A percentile compares a stretch with the other conserved stretches of the same genome.
Evolutionary conservation across 2,113 vertebrate genomes (phyloP).

Genomic region (Marmota flaviventris): DNA sequence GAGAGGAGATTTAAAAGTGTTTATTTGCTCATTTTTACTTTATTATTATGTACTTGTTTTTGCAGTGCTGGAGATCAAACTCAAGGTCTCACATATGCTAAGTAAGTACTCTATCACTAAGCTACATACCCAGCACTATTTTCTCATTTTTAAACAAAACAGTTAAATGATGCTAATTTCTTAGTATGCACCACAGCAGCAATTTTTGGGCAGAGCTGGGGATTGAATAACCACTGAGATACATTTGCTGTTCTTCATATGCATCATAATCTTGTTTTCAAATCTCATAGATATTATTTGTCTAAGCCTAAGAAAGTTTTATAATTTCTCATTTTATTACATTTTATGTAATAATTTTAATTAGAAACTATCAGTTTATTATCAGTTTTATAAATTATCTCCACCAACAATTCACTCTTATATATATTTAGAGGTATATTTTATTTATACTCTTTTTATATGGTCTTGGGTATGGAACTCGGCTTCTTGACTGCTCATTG

Average conservation of each 20-base stretch:
- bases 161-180: background rate
- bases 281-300: background rate
- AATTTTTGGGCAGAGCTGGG: too few relatives aligned
- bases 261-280: background rate
- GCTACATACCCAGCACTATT: too few relatives aligned
- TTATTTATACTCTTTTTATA: background rate
- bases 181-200: background rate
- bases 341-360: conserved; percentile 17
- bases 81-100: too few relatives aligned
- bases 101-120: too few relatives aligned
- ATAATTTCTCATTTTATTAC: background rate
- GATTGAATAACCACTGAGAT: too few relatives aligned
- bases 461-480: too few relatives aligned
- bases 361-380: background rate
- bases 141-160: too few relatives aligned
- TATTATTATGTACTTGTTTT: too few relatives aligned
- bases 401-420: background rate
- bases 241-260: background rate
- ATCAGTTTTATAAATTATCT: conserved; percentile 28
- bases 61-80: too few relatives aligned
- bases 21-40: background rate
- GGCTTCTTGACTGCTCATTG: background rate
- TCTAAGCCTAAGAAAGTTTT: background rate
- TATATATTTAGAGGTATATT: background rate
- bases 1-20: too few relatives aligned